Conservation (phyloP, 2,113 vertebrate genomes). For the Spea bombifrons region DNA sequence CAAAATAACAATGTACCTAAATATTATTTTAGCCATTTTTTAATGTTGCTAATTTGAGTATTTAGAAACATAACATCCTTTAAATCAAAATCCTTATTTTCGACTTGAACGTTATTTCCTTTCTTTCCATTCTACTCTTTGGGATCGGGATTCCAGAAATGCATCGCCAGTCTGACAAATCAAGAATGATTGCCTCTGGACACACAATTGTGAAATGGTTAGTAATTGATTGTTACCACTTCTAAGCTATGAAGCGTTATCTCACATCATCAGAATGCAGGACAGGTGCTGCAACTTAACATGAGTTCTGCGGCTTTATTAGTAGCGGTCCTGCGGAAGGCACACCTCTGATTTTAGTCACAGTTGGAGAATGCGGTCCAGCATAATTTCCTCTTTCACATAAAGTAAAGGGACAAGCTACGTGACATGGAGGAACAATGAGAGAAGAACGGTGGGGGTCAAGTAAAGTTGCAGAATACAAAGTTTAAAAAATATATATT, state of each 20-base stretch:
- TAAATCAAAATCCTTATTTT: too few species aligned
- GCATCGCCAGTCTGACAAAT: not conserved
- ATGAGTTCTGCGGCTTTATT: conserved; percentile 25
- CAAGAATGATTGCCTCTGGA: conserved; percentile 3
- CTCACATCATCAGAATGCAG: not conserved
- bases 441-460: not conserved
- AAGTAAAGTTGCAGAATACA: not conserved
- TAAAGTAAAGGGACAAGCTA: conserved; percentile 42
- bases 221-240: conserved; percentile 19
- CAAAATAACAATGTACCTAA: too few species aligned
- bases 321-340: conserved; percentile 15
- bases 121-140: not conserved
- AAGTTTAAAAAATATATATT: not conserved
- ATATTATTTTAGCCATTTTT: too few species aligned
- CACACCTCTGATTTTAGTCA: not conserved
- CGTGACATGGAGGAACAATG: not conserved
- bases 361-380: conserved; percentile 39
- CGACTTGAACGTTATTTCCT: too few species aligned
- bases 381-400: conserved; percentile 44
- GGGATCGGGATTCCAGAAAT: not conserved
- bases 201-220: conserved; percentile 27
- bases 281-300: conserved; percentile 27
- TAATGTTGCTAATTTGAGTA: too few species aligned
- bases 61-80: too few species aligned
- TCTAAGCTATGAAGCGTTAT: not conserved